Percentiles rank a stretch among this genome's conserved stretches.
Conservation (phyloP, 1,140 invertebrate genomes). For the Carcinoscorpius rotundicauda region DNA sequence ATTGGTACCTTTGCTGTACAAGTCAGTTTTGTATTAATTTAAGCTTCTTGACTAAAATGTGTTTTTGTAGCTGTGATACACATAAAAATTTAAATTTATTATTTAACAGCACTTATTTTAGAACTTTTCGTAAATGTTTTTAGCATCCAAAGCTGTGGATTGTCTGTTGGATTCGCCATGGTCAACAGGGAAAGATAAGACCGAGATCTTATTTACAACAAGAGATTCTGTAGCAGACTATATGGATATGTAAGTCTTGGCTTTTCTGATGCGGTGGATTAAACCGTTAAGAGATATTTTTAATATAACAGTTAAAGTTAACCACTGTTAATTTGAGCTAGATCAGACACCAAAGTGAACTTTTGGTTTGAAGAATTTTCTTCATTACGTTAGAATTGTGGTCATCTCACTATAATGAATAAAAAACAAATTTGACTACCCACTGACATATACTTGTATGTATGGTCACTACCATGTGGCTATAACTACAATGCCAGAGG, state of each 20-base stretch:
- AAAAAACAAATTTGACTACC: too few relatives aligned
- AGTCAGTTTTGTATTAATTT: constrained; percentile 10
- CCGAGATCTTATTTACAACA: constrained; percentile 63
- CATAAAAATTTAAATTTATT: neutral
- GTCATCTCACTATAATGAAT: too few relatives aligned
- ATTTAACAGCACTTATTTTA: neutral
- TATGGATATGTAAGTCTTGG: constrained; percentile 20
- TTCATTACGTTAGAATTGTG: too few relatives aligned
- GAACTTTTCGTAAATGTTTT: constrained; percentile 10
- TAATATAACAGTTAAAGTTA: neutral
- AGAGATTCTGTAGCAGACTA: constrained; percentile 51
- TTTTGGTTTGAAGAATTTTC: too few relatives aligned
- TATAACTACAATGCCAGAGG: too few relatives aligned
- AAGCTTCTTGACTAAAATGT: constrained; percentile 9
- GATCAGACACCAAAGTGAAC: too few relatives aligned
- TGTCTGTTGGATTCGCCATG: constrained; percentile 83
- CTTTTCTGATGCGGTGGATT: too few relatives aligned
- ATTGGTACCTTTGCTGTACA: constrained; percentile 6
- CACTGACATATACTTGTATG: too few relatives aligned
- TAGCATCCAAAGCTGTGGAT: constrained; percentile 70
- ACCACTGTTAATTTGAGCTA: too few relatives aligned
- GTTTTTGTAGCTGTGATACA: constrained; percentile 1
- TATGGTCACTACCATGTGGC: too few relatives aligned
- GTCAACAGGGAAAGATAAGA: constrained; percentile 46
- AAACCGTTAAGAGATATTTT: neutral